phyloP scores from a whole-genome alignment of 2,797 vertebrate species.

The Tenualosa thibaudeaui region DNA sequence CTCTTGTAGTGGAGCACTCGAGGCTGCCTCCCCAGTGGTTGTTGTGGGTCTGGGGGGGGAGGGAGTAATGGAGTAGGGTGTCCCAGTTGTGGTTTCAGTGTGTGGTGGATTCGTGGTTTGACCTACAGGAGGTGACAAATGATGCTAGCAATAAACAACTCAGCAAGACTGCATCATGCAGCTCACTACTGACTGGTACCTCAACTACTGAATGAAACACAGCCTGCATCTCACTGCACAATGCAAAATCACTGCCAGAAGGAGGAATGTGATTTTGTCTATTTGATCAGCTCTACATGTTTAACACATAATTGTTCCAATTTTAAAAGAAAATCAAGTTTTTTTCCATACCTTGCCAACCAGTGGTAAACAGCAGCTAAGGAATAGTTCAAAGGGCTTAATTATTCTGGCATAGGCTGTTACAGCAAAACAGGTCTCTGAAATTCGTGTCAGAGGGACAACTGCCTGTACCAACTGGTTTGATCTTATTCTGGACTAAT shows the following conservation, averaged over 20 bases:
- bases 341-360: not conserved
- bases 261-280: not conserved
- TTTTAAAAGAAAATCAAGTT: not conserved
- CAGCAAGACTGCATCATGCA: not conserved
- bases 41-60: conserved; percentile 39
- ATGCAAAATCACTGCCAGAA: not conserved
- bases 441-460: not conserved
- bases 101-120: conserved; percentile 48
- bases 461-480: not conserved
- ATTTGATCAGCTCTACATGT: not conserved
- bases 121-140: conserved; percentile 48
- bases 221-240: not conserved
- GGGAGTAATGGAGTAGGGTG: conserved; percentile 34
- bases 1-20: not conserved
- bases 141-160: not conserved
- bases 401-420: not conserved
- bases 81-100: conserved; percentile 24
- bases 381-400: no score
- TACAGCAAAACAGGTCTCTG: not conserved
- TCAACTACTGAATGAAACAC: not conserved
- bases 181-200: not conserved
- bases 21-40: conserved; percentile 28
- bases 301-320: not conserved
- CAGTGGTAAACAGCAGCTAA: not conserved
- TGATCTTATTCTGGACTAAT: conserved; percentile 3